These are phyloP conservation scores for Premnoplex brunnescens DNA, from an alignment of 2,797 vertebrate genomes.

Conservation along the genomic window DNA sequence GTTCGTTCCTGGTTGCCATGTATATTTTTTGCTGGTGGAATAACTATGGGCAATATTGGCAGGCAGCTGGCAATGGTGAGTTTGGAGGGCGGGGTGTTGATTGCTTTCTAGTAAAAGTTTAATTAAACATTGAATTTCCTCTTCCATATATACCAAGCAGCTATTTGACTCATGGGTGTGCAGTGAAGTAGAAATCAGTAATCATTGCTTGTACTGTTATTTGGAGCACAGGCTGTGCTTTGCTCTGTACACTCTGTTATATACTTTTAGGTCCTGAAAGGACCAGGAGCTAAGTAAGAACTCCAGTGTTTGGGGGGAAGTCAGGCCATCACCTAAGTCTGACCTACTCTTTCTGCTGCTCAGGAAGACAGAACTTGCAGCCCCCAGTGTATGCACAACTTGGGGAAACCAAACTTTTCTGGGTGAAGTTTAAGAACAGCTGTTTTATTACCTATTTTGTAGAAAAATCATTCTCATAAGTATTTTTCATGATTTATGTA, in stretches of 20 bases:
- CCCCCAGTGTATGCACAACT: not conserved
- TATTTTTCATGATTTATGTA: not conserved
- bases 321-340: not conserved
- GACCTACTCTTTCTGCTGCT: not conserved
- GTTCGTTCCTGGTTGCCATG: slow-evolving; percentile 96
- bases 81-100: not conserved
- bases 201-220: not conserved
- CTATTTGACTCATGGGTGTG: not conserved
- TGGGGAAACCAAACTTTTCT: not conserved
- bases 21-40: slow-evolving; percentile 97
- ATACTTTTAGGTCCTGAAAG: not conserved
- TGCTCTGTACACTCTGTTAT: not conserved
- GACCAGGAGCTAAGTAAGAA: not conserved
- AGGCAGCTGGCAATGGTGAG: slow-evolving; percentile 93
- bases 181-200: not conserved
- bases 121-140: not conserved
- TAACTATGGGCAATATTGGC: slow-evolving; percentile 97
- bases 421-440: not conserved
- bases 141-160: not conserved
- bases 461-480: not conserved
- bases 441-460: not conserved
- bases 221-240: not conserved
- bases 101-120: not conserved
- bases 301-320: not conserved
- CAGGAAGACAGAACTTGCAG: not conserved